Evolutionary conservation across 2,113 vertebrate species (phyloP).

Genomic region (Mola mola): DNA sequence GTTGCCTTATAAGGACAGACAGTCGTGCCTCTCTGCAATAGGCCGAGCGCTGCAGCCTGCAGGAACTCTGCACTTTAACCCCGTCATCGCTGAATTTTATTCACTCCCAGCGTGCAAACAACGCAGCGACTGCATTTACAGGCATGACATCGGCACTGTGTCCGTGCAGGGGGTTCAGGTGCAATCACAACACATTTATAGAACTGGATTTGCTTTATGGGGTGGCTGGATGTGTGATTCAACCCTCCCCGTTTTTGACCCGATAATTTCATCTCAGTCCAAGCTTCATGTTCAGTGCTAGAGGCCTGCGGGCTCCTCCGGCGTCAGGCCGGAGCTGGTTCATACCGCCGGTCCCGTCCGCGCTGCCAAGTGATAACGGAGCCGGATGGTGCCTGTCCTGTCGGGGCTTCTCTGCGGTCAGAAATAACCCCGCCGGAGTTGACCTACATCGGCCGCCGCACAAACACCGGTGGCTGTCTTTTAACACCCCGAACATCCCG

Average conservation of each 20-base stretch:
- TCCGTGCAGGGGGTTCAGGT: too few species aligned
- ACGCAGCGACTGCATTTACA: conserved; percentile 11
- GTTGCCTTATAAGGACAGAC: conserved; percentile 81
- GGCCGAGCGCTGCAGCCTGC: conserved; percentile 76
- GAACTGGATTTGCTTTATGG: too few species aligned
- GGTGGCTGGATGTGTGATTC: too few species aligned
- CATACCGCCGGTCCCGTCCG: not conserved
- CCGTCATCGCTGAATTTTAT: conserved; percentile 79
- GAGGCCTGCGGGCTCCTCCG: not conserved
- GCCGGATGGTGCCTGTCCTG: conserved; percentile 57
- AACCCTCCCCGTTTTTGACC: too few species aligned
- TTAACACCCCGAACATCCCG: conserved; percentile 39
- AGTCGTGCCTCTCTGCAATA: conserved; percentile 78
- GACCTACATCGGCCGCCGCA: conserved; percentile 66
- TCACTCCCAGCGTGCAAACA: conserved; percentile 45
- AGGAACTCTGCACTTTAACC: conserved; percentile 74
- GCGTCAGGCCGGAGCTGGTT: conserved; percentile 6
- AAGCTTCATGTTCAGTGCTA: not conserved
- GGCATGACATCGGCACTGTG: too few species aligned
- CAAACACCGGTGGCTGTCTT: conserved; percentile 23
- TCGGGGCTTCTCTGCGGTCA: conserved; percentile 42
- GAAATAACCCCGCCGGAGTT: conserved; percentile 57
- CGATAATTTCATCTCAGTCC: not conserved
- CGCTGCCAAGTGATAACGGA: conserved; percentile 45
- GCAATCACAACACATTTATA: too few species aligned